Base-by-base conservation (phyloP, 1,140 invertebrate genomes). In the Stegodyphus dumicola region DNA sequence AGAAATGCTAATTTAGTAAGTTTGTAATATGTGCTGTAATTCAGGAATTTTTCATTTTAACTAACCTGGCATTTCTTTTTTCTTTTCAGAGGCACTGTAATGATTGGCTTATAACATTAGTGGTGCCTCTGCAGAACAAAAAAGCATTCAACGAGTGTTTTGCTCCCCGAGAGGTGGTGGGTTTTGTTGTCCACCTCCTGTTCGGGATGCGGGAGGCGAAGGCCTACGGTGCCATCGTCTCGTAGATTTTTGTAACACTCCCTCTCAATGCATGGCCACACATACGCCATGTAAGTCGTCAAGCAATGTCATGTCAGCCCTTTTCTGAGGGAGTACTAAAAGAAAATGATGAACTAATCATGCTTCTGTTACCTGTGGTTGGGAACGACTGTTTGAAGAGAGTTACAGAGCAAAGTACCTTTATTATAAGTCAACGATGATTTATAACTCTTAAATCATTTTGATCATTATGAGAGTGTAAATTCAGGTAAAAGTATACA, bases 121-220 rank as follows among this genome's bases (percentile, higher is more conserved):
- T 76, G 77, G 87, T 88, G 87, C 88, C 88, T 88, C 88, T 88
- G 88, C 81, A 89, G 88, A 90, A 89, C 91, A 67, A 73, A 85
- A 85, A 85, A 85, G 74, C 71, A 73, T 85, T 70, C 81, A 33
- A 69, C 70, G 9, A 69, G 81, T 54, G 73, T 81, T 81, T 81
- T 81, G 78, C 78, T 81, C 66, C 67, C 69, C 9, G 52, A 85
- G 80, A 75, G 60, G 71, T 83, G 70, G 80, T 83, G 71, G 81
- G 60, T 66, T 49, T 64, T 17, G 53, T 15, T 70, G 54, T 70
- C 65, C 65, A 17, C 65, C 65, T 7, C n/a, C 65, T 67, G 65
- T 33, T 33, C 33, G 65, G 17, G 66, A 66, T 52, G 49, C 67
- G 48, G 77, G 56, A 66, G 52, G 18, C 65, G 70, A 18, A 51